Base-by-base conservation (phyloP, 2,888 invertebrate species). In the Platycheirus albimanus region DNA sequence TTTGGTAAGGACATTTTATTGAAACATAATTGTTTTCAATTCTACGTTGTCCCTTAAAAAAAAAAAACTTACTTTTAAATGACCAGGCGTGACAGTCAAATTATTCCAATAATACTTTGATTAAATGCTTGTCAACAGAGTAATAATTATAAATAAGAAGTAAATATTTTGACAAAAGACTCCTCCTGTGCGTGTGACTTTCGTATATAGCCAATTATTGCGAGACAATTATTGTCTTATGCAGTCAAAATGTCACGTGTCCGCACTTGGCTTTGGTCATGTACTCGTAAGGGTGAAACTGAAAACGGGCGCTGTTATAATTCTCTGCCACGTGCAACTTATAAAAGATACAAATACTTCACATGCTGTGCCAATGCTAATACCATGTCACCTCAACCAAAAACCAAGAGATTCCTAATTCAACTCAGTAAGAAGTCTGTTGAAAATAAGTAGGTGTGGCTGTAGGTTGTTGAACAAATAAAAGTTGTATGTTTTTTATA, bases 371-470 rank as follows among this genome's bases (percentile, higher is more conserved):
- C 64, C 71, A 72, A 63, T 54, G 41, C 64, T 69, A 69, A 72
- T 69, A 54, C 61, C 54, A 63, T 52, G 51, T 66, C 41, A 76
- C 67, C 72, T 56, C 72, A 69, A 72, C 38, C 20, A n/a, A 28
- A 83, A 78, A 83, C 83, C 83, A 78, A 78, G 64, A 83, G 78
- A 78, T 64, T 83, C 72, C 83, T 83, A 83, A 83, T 83, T 83
- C 41, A 19, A 30, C 69, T 28, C 78, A 72, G 72, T 63, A 69
- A 63, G 83, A 51, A 41, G 64, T 47, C 64, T 33, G 28, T 0
- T 13, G 24, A 15, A 33, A 15, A 49, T 61, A 11, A 63, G 24
- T 20, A 64, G 47, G 41, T 38, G 63, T 69, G 45, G 11, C 28
- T 8, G 54, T 47, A 54, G 47, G n/a, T n/a, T n/a, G n/a, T n/a